Conservation (phyloP, 2,888 invertebrate genomes). For the Amiota mariae region DNA sequence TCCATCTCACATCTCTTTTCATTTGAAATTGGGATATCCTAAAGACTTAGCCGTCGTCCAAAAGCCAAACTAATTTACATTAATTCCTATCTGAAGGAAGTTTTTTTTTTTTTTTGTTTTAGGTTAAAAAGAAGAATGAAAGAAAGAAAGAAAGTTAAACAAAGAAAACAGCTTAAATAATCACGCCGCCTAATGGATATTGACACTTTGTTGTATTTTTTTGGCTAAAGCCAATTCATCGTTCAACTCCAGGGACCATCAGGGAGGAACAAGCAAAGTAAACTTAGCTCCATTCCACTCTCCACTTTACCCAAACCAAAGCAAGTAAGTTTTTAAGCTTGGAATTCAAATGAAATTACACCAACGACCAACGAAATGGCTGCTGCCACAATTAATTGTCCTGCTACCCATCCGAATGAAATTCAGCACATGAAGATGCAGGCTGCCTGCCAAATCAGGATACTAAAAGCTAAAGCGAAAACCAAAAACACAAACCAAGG, state of each 20-base stretch:
- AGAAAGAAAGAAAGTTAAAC: constrained; percentile 14
- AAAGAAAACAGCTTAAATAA: constrained; percentile 63
- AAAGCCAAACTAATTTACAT: constrained; percentile 17
- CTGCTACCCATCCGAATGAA: not conserved
- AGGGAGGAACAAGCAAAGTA: constrained; percentile 44
- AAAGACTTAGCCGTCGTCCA: too few relatives aligned
- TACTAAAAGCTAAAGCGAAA: not conserved
- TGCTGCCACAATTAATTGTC: constrained; percentile 25
- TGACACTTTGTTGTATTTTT: constrained; percentile 61
- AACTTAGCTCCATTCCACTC: too few relatives aligned
- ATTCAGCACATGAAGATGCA: not conserved
- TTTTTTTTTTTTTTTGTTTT: constrained; percentile 8
- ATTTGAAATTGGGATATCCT: too few relatives aligned
- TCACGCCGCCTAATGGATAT: constrained; percentile 67
- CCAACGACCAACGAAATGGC: not conserved
- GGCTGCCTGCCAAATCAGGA: not conserved
- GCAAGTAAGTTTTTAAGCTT: constrained; percentile 2
- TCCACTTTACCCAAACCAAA: not conserved
- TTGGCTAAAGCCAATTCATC: constrained; percentile 50
- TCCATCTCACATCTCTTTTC: not conserved
- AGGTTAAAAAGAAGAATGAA: not conserved
- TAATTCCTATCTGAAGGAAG: constrained; percentile 9
- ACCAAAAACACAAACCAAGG: not conserved
- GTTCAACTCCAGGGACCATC: constrained; percentile 58
- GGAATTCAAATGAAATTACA: constrained; percentile 24